These are phyloP conservation scores for Amblyornis subalaris DNA, from an alignment of 2,113 vertebrate genomes.

Conservation along the genomic window DNA sequence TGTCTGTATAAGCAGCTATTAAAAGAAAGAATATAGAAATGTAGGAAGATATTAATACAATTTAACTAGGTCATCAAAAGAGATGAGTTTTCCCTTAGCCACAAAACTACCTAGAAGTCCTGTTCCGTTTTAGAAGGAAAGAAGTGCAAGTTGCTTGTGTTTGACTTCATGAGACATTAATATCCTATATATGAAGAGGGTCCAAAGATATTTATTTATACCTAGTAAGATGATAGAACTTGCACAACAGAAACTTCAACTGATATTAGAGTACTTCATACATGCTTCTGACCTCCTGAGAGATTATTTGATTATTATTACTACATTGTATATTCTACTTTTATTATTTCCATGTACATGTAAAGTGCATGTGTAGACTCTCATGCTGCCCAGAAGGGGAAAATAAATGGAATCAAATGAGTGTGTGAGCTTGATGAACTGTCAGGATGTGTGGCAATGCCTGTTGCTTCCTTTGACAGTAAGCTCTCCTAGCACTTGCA, in stretches of 20 bases:
- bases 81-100: neutral
- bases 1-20: slow-evolving; percentile 4
- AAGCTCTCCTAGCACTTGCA: neutral
- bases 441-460: fast-evolving
- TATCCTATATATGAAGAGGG: neutral
- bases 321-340: neutral
- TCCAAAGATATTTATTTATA: neutral
- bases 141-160: neutral
- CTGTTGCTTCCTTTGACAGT: neutral
- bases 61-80: neutral
- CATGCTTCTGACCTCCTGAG: neutral
- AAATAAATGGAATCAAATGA: neutral
- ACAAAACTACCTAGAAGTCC: neutral
- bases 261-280: neutral
- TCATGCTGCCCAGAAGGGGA: neutral
- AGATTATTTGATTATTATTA: neutral
- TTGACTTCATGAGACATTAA: neutral
- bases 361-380: neutral
- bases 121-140: neutral
- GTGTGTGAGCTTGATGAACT: neutral
- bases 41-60: neutral
- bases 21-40: neutral
- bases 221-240: neutral
- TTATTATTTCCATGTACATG: neutral
- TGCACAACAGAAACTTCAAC: neutral